A percentile compares a stretch with the other conserved stretches of the same genome.
Conservation (phyloP, 2,888 invertebrate species). For the Campoplex nolae region DNA sequence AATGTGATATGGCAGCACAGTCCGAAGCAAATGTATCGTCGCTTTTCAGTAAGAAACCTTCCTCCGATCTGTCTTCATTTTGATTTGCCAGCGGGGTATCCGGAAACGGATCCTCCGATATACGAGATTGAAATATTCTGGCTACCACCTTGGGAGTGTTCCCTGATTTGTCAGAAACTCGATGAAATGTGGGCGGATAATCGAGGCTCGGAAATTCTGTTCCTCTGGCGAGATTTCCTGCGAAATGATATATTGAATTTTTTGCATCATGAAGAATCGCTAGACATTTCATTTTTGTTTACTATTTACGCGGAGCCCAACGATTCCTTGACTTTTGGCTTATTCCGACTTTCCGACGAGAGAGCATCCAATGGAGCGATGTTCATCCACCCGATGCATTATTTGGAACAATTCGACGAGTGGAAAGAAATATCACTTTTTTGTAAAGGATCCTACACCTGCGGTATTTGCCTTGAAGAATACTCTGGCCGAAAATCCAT, state of each 20-base stretch:
- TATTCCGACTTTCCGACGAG: constrained; percentile 64
- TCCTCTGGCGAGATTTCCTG: constrained; percentile 76
- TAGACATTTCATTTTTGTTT: constrained; percentile 74
- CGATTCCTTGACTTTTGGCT: constrained; percentile 47
- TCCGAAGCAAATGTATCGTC: constrained; percentile 1
- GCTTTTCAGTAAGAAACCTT: constrained; percentile 70
- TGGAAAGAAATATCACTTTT: constrained; percentile 65
- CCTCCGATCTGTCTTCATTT: constrained; percentile 74
- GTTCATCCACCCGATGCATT: constrained; percentile 68
- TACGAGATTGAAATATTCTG: constrained; percentile 74
- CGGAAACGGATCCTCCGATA: constrained; percentile 72
- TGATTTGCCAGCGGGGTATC: constrained; percentile 74
- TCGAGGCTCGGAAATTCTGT: constrained; percentile 75
- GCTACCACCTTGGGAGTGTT: constrained; percentile 75
- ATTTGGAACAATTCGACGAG: constrained; percentile 68
- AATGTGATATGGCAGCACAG: not conserved
- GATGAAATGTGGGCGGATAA: constrained; percentile 77
- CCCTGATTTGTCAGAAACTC: constrained; percentile 73
- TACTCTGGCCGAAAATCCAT: constrained; percentile 71
- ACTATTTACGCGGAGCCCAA: constrained; percentile 56
- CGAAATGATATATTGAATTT: constrained; percentile 71
- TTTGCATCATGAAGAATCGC: constrained; percentile 67
- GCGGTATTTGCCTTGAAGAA: constrained; percentile 75
- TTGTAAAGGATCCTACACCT: constrained; percentile 66
- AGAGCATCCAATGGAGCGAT: constrained; percentile 70